Evolutionary conservation across 1,140 invertebrate genomes (phyloP).

Genomic region (Plutomurus gul): DNA sequence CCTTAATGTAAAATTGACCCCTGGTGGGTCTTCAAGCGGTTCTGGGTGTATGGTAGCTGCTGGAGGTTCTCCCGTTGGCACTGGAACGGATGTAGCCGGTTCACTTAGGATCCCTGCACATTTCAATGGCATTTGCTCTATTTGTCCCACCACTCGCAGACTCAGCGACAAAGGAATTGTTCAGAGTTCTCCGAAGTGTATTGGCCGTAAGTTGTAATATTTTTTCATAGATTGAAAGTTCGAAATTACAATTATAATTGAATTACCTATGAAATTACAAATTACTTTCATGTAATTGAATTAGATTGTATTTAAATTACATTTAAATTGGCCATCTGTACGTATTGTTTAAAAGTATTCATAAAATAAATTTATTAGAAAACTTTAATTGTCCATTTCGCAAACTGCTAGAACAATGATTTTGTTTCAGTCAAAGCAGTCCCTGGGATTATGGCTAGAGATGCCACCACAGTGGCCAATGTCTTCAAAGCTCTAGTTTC

Average conservation of each 20-base stretch:
- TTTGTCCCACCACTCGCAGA: constrained; percentile 57
- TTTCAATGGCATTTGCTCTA: constrained; percentile 66
- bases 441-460: constrained; percentile 49
- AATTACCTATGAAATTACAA: too few relatives aligned
- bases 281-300: not conserved
- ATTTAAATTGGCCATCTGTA: too few relatives aligned
- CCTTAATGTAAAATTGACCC: constrained; percentile 54
- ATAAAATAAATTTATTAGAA: not conserved
- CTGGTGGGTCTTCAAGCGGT: constrained; percentile 59
- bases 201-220: not conserved
- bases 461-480: constrained; percentile 38
- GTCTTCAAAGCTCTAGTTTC: constrained; percentile 41
- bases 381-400: too few relatives aligned
- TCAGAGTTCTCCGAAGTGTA: not conserved
- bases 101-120: constrained; percentile 66
- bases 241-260: not conserved
- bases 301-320: too few relatives aligned
- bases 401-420: too few relatives aligned
- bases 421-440: constrained; percentile 37
- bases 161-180: constrained; percentile 44
- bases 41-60: constrained; percentile 59
- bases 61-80: constrained; percentile 26
- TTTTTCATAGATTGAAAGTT: not conserved
- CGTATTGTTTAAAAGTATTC: not conserved
- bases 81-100: constrained; percentile 63